A percentile compares a stretch with the other conserved stretches of the same genome.
Evolutionary conservation across 2,888 invertebrate species (phyloP).

Genomic region (Homarus gammarus): DNA sequence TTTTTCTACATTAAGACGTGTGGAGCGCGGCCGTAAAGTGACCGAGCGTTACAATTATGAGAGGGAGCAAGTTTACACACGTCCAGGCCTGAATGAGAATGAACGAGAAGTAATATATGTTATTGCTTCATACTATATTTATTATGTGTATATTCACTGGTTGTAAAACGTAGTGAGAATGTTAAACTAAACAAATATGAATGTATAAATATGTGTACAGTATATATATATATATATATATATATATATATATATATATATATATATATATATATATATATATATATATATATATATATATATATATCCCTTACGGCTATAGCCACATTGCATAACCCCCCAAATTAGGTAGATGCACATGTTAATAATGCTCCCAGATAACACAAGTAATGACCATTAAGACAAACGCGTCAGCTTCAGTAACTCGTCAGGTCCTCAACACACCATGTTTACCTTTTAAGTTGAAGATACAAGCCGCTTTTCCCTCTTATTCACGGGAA

Average conservation of each 20-base stretch:
- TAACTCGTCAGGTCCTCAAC: not conserved
- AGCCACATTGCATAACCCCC: too few relatives aligned
- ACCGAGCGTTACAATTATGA: constrained; percentile 25
- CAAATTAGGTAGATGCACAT: too few relatives aligned
- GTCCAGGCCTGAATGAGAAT: not conserved
- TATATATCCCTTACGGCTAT: not conserved
- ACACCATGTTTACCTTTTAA: constrained; percentile 12
- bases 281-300: not conserved
- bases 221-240: not conserved
- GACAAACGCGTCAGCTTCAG: too few relatives aligned
- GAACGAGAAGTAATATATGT: not conserved
- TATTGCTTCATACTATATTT: not conserved
- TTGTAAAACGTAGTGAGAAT: too few relatives aligned
- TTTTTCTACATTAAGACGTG: constrained; percentile 55
- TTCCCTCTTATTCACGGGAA: constrained; percentile 1
- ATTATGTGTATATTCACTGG: not conserved
- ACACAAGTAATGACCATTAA: too few relatives aligned
- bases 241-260: too few relatives aligned
- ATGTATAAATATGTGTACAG: not conserved
- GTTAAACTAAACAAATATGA: too few relatives aligned
- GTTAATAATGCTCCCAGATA: too few relatives aligned
- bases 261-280: not conserved
- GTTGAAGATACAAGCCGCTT: constrained; percentile 16
- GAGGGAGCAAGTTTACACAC: not conserved
- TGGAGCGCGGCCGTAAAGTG: constrained; percentile 28